phyloP scores from a whole-genome alignment of 2,113 vertebrate genomes.

The Lophius piscatorius region DNA sequence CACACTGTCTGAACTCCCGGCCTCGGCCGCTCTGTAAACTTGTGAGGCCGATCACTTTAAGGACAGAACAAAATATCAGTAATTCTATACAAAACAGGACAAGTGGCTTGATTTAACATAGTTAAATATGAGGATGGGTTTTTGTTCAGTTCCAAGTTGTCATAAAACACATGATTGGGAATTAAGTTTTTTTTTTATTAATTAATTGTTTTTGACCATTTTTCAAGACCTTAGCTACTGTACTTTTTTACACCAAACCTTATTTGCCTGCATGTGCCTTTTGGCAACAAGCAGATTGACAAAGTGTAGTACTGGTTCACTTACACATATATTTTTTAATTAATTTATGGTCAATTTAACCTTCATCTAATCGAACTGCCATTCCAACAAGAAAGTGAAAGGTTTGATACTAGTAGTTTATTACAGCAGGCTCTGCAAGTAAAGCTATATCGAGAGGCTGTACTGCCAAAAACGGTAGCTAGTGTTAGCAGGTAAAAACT shows the following conservation, averaged over 20 bases:
- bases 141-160: too few species aligned
- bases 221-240: too few species aligned
- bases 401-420: too few species aligned
- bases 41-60: conserved; percentile 88
- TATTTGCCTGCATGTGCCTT: not conserved
- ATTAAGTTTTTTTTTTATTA: too few species aligned
- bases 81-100: not conserved
- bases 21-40: conserved; percentile 93
- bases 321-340: not conserved
- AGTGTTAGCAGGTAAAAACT: not conserved
- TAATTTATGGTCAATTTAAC: too few species aligned
- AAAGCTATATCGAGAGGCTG: not conserved
- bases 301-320: not conserved
- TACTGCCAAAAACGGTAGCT: not conserved
- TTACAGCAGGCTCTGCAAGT: too few species aligned
- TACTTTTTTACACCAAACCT: too few species aligned
- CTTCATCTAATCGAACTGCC: too few species aligned
- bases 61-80: conserved; percentile 12
- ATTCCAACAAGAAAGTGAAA: too few species aligned
- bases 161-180: too few species aligned
- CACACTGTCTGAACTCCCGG: conserved; percentile 96
- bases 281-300: not conserved
- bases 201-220: too few species aligned
- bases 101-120: not conserved
- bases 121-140: too few species aligned